Evolutionary conservation across 2,888 invertebrate species (phyloP).

Genomic region (Mystacides longicornis): DNA sequence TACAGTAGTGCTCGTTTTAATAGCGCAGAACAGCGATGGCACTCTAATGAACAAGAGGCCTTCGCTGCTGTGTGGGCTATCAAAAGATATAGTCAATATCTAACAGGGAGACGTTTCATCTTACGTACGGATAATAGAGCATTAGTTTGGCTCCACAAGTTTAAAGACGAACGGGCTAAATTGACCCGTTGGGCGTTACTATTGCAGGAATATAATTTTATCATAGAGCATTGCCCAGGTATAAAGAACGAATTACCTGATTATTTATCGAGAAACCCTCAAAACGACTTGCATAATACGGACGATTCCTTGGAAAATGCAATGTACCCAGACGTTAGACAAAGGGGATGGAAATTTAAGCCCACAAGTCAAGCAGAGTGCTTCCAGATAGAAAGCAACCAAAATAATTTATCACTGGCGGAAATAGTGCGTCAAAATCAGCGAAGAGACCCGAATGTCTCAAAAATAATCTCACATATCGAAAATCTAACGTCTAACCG

Average conservation of each 20-base stretch:
- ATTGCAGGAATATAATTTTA: slow-evolving; percentile 3
- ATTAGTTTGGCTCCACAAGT: neutral
- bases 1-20: neutral
- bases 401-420: no score
- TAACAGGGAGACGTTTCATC: slow-evolving; percentile 25
- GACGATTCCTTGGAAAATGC: no score
- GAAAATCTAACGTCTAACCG: no score
- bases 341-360: no score
- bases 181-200: slow-evolving; percentile 5
- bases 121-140: slow-evolving; percentile 26
- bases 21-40: slow-evolving; percentile 10
- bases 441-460: no score
- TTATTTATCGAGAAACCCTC: neutral
- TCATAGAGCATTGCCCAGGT: slow-evolving; percentile 4
- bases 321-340: neutral
- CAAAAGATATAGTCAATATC: slow-evolving; percentile 25
- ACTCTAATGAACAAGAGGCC: slow-evolving; percentile 28
- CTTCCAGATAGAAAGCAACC: no score
- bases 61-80: slow-evolving; percentile 27
- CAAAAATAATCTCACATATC: no score
- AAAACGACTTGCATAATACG: no score
- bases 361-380: neutral
- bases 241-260: slow-evolving; percentile 3
- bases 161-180: slow-evolving; percentile 10
- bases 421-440: no score